Base-by-base conservation (phyloP, 2,113 vertebrate species). In the Orycteropus afer region DNA sequence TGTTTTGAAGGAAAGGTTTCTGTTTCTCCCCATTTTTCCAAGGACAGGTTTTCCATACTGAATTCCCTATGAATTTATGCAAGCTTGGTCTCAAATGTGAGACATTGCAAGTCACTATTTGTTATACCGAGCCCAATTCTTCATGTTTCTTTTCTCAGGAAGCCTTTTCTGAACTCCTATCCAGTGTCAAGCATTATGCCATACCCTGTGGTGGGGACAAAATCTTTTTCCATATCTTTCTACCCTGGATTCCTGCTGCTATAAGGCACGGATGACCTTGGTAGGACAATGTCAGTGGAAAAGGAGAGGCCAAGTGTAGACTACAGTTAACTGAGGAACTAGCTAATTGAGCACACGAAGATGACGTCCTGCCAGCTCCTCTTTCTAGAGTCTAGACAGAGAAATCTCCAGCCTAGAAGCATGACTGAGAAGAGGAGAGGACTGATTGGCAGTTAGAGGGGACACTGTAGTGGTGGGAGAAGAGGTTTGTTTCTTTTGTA, bases 1-100 rank as follows among this genome's bases (percentile, higher is more conserved):
- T 91, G 29, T 91, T 74, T 47, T 76, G 13, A 82, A 71, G 37
- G 67, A 32, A 87, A 12, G 13, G 7, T 86, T 92, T 93, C 14
- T 82, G 2, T 74, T 89, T 69, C 42, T 95, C 63, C 53, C 23
- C 25, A 79, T 49, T 90, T 85, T 96, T 88, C 27, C 17, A 57
- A 91, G 22, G 13, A 90, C 6, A 91, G 1, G 0, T 51, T 86
- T 90, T 80, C 73, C 69, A 91, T 69, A 83, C 29, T 79, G 53
- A 59, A 91, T 80, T 95, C 47, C 27, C 13, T 53, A 29, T 65
- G 40, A 55, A 69, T 92, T 79, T 85, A 9, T 59, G 49, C 27
- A 55, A 80, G 2, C 11, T 67, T 86, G 69, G 14, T 14, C 25
- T 91, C 63, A 90, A 32, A 61, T 65, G 29, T 86, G 29, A 93